Evolutionary conservation across 1,140 invertebrate species (phyloP), one percentile per base, ranked within the genome.

Genomic region (Ridgeia piscesae): DNA sequence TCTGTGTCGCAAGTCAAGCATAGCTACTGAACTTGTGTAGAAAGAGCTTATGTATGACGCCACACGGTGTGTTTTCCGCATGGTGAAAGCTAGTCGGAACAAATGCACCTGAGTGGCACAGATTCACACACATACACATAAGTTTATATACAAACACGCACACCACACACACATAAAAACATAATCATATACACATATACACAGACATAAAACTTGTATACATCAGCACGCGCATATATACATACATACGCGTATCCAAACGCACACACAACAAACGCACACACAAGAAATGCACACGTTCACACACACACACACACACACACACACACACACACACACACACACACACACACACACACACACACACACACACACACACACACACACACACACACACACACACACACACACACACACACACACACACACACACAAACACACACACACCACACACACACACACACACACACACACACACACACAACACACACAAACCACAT

Each of bases 231-330:
- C 58, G 27, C 58, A 77, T 21, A 50, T 17, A 50, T 21, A 77
- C 58, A 77, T 21, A 77, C 58, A 50, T 21, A 77, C 58, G 27
- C 58, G 27, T 21, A 6, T 1, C 11, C 6, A 6, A 17, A 6
- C 58, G 27, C 58, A 77, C 58, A 77, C 58, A 77, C 58, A 4
- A 77, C 58, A 77, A 6, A 77, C 58, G 17, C 58, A 77, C 58
- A 77, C 58, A 77, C 58, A 6, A 77, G 8, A 77, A n/a, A n/a
- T n/a, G n/a, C 58, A 77, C 58, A 77, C 58, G n/a, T n/a, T n/a
- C 91, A 91, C 91, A 91, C 91, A 91, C 91, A 91, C 91, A 91
- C 91, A 91, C 33, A 91, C 91, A 91, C 91, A 91, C 91, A 91
- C 34, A 91, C 91, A 91, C 21, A 35, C 91, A 91, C 35, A 91